Evolutionary conservation across 2,797 vertebrate species (phyloP).

Genomic region (Cephalopachus bancanus): DNA sequence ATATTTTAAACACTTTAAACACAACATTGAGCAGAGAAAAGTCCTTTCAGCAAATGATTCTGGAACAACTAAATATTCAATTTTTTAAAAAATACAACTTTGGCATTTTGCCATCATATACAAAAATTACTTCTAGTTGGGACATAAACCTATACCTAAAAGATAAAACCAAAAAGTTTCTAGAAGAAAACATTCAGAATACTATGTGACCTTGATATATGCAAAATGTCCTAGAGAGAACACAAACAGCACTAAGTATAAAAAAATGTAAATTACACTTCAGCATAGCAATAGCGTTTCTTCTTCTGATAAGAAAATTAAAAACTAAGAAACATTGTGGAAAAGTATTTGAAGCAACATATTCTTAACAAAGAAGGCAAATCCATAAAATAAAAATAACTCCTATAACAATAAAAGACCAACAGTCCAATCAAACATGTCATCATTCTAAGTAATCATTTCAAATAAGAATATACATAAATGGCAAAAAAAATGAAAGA

Average conservation of each 20-base stretch:
- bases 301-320: conserved; percentile 35
- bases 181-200: conserved; percentile 10
- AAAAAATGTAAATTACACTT: background rate
- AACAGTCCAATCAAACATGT: conserved; percentile 51
- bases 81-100: background rate
- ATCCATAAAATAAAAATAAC: background rate
- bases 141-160: conserved; percentile 13
- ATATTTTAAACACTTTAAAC: background rate
- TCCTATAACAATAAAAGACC: background rate
- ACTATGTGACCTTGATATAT: background rate
- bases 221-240: background rate
- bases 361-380: conserved; percentile 3
- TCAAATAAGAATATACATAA: conserved; percentile 39
- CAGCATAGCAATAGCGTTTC: conserved; percentile 11
- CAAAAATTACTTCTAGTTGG: background rate
- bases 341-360: conserved; percentile 15
- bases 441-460: conserved; percentile 20
- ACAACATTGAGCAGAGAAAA: background rate
- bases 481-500: background rate
- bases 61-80: background rate
- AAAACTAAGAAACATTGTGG: background rate
- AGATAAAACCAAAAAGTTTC: background rate
- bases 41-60: background rate
- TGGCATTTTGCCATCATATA: background rate
- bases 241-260: background rate